Evolutionary conservation across 2,888 invertebrate species (phyloP).

Genomic region (Melolontha melolontha): DNA sequence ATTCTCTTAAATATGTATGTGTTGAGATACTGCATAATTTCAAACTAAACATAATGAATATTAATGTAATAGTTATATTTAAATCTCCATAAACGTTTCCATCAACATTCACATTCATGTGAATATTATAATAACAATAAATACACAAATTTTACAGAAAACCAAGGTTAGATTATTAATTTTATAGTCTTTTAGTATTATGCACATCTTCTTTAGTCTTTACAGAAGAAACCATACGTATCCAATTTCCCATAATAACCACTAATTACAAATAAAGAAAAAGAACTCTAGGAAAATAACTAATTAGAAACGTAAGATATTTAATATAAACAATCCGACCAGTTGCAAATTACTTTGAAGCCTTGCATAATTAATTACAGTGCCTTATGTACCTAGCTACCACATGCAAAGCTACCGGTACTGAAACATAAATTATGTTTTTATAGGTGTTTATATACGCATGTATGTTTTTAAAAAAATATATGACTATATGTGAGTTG

Average conservation of each 20-base stretch:
- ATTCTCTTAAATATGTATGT: too few relatives aligned
- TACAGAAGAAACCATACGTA: slow-evolving; percentile 11
- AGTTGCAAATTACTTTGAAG: slow-evolving; percentile 22
- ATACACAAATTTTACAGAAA: slow-evolving; percentile 1
- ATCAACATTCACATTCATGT: slow-evolving; percentile 9
- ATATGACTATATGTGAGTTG: slow-evolving; percentile 1
- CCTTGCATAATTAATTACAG: slow-evolving; percentile 30
- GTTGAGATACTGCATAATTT: too few relatives aligned
- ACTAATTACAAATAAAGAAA: slow-evolving; percentile 30
- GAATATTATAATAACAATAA: background rate
- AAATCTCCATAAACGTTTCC: too few relatives aligned
- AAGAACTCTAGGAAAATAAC: background rate
- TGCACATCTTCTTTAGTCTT: slow-evolving; percentile 4
- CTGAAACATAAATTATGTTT: slow-evolving; percentile 31
- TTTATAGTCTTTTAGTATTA: slow-evolving; percentile 13
- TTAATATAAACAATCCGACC: slow-evolving; percentile 26
- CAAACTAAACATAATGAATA: too few relatives aligned
- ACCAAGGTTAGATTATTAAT: slow-evolving; percentile 22
- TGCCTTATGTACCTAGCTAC: background rate
- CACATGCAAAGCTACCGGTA: slow-evolving; percentile 33
- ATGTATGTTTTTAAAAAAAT: slow-evolving; percentile 15
- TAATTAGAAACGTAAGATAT: slow-evolving; percentile 24
- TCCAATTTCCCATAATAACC: slow-evolving; percentile 13
- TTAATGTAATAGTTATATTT: too few relatives aligned
- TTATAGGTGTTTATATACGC: slow-evolving; percentile 20